Evolutionary conservation across 30 jellyfish, hydroid and myxozoan species (phyloP), one percentile per base, ranked within the genome.

Genomic region (Hydractinia echinata): DNA sequence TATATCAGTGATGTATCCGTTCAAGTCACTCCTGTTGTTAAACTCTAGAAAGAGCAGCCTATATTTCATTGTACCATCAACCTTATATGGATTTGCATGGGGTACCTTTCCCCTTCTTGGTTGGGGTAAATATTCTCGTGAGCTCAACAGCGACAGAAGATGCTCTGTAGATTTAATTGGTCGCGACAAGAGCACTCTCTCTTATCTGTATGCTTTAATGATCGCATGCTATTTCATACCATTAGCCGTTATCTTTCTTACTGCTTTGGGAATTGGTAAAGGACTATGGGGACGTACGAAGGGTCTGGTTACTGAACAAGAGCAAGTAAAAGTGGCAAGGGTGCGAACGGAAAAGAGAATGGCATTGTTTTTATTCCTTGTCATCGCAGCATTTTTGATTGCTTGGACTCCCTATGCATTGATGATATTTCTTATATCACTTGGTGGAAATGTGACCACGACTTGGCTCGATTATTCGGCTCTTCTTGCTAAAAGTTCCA

Each of bases 341-440:
- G 44, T 2, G 44, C 44, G 44, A 71, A 71, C 10, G n/a, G 55
- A 71, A 19, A 71, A 71, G n/a, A 30, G 60, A 8, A 19, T 71
- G 55, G n/a, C 10, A 5, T 7, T 71, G 10, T 30, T 71, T 48
- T 19, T 20, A 5, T 39, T 30, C 1, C 39, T 71, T 6, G 51
- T 71, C 60, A 19, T 71, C 0, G 7, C n/a, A 1, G 55, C 81
- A 8, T 71, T 71, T 71, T 4, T 71, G 10, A 20, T 71, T 5
- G 81, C 81, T 50, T 71, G 81, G 81, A 71, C 81, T 8, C 81
- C 81, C 8, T 71, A 71, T 15, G 67, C 81, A 6, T 7, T 71
- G 7, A 20, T 71, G 44, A 58, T 71, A 8, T 30, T 71, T 60
- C 10, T 71, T 9, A 19, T 50, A 8, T 7, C 14, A 1, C 15